Evolutionary conservation across 2,113 vertebrate species (phyloP).

Genomic region (Alexandromys fortis): DNA sequence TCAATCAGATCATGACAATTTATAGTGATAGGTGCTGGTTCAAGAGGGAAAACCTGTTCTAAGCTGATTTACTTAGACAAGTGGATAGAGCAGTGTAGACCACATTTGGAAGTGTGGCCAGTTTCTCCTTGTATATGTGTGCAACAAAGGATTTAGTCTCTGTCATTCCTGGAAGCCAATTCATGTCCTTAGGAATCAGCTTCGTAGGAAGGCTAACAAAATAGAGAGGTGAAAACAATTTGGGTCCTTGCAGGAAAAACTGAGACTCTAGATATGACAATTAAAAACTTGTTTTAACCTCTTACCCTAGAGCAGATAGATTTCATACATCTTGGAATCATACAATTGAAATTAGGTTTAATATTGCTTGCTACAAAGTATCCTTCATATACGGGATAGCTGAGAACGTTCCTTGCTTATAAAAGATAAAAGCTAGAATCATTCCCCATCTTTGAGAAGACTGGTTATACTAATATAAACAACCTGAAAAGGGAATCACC

Average conservation of each 20-base stretch:
- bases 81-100: neutral
- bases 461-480: constrained; percentile 15
- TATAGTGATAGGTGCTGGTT: neutral
- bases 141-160: neutral
- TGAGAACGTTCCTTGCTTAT: neutral
- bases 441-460: neutral
- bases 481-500: neutral
- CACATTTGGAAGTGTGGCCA: neutral
- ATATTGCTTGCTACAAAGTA: neutral
- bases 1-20: neutral
- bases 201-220: neutral
- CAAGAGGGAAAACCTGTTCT: neutral
- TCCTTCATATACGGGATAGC: neutral
- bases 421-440: neutral
- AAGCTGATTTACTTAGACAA: neutral
- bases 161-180: neutral
- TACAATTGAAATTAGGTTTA: neutral
- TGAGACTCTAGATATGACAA: neutral
- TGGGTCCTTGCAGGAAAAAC: neutral
- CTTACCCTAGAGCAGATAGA: neutral
- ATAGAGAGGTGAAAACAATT: neutral
- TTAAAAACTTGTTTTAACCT: neutral
- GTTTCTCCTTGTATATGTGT: neutral
- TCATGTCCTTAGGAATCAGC: neutral
- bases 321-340: neutral